Base-by-base conservation (phyloP, 1,140 invertebrate species). In the Chrysopa pallens region DNA sequence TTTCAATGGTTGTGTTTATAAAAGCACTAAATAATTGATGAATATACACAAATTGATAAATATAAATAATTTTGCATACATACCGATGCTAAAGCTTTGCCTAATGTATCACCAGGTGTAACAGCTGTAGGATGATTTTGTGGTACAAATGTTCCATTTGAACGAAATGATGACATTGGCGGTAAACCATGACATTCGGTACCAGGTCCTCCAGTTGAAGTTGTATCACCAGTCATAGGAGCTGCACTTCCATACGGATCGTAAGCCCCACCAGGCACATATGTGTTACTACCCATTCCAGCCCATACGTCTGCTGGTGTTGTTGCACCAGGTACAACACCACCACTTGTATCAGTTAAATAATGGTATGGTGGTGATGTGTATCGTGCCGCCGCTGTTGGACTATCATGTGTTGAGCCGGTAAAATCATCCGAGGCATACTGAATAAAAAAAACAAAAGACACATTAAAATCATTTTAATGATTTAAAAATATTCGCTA, bases 91-190 rank as follows among this genome's bases (percentile, higher is more conserved):
- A 85, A 65, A 39, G 80, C 78, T 65, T 86, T 88, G 52, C 78
- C 81, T 45, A 86, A 72, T 38, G 74, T 76, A 54, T 85, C 80
- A 27, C 74, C 56, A 42, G 74, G 71, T 47, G 71, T 57, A 43
- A 67, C 58, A 48, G 54, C 46, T 48, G 64, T 49, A 60, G 55
- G 49, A 70, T 66, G 64, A 62, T 56, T 61, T 63, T 56, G 67
- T 54, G 61, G 58, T 39, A 61, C 59, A 38, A 61, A 53, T 29
- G 70, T 73, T 42, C 65, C 66, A 48, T 66, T 68, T 33, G 78
- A 76, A 29, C 86, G 73, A 69, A 95, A 87, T 47, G 84, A 86
- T 42, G 88, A 92, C 88, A 95, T 93, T 31, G 90, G 89, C 44
- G 89, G 89, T 62, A 94, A 70, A 42, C 84, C 80, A 54, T 79